phyloP scores from a whole-genome alignment of 2,888 invertebrate species.

The Amiota communis region DNA sequence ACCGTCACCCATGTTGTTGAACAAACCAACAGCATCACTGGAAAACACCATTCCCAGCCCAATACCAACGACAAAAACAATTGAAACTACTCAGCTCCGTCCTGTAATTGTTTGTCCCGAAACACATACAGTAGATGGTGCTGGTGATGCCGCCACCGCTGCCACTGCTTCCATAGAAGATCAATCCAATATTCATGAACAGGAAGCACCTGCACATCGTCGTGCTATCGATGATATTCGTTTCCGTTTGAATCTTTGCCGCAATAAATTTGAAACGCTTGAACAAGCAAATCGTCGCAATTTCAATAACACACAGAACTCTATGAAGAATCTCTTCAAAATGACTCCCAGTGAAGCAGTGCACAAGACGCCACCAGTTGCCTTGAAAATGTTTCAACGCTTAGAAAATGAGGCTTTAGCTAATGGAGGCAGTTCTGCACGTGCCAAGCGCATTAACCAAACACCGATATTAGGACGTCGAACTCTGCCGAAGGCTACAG shows the following conservation, averaged over 20 bases:
- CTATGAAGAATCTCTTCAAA: constrained; percentile 71
- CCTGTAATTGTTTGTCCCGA: too few species aligned
- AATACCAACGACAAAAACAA: neutral
- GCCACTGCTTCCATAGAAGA: constrained; percentile 30
- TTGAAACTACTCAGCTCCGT: constrained; percentile 12
- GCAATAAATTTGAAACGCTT: constrained; percentile 70
- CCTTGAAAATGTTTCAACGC: constrained; percentile 66
- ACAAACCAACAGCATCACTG: neutral
- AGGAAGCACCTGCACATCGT: constrained; percentile 36
- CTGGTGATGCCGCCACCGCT: too few species aligned
- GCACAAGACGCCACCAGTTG: constrained; percentile 59
- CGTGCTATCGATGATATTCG: constrained; percentile 71
- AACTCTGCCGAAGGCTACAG: constrained; percentile 43
- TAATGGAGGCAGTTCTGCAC: constrained; percentile 39
- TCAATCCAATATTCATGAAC: neutral
- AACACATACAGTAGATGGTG: too few species aligned
- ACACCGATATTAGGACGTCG: constrained; percentile 72
- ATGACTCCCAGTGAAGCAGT: constrained; percentile 46
- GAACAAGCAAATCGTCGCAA: constrained; percentile 70
- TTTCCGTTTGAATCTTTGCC: constrained; percentile 69
- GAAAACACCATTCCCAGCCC: neutral
- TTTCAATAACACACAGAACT: constrained; percentile 67
- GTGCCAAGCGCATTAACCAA: constrained; percentile 70
- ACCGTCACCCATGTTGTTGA: too few species aligned
- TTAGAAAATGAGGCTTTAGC: constrained; percentile 54